Evolutionary conservation across 1,140 invertebrate species (phyloP).

Genomic region (Cecropterus lyciades): DNA sequence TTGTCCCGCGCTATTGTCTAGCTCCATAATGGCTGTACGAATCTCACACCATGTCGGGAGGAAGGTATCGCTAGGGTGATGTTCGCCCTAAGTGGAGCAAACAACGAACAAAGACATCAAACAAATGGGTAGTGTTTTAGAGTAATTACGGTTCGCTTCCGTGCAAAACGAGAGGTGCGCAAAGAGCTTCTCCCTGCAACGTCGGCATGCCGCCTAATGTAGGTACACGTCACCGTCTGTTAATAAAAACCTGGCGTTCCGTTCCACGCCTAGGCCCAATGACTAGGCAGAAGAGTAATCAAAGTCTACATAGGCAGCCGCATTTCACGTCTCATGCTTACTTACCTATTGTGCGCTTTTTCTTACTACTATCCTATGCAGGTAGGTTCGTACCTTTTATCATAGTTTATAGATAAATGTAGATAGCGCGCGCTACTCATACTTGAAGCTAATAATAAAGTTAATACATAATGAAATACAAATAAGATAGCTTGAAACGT

Average conservation of each 20-base stretch:
- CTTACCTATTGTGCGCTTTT: conserved; percentile 24
- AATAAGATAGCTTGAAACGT: too few species aligned
- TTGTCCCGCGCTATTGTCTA: conserved; percentile 76
- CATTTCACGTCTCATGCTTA: conserved; percentile 5
- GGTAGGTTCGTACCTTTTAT: background rate
- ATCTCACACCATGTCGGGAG: conserved; percentile 71
- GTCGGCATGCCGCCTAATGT: conserved; percentile 59
- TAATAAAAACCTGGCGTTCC: conserved; percentile 52
- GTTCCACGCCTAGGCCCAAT: conserved; percentile 44
- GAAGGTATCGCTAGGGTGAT: conserved; percentile 76
- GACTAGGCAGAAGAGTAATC: conserved; percentile 46
- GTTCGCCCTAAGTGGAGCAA: conserved; percentile 79
- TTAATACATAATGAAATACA: too few species aligned
- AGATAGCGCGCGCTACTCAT: too few species aligned
- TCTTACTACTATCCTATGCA: background rate
- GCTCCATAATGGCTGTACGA: conserved; percentile 69
- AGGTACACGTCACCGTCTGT: conserved; percentile 54
- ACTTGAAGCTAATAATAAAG: too few species aligned
- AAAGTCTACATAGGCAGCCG: conserved; percentile 17
- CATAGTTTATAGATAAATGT: too few species aligned
- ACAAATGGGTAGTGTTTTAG: conserved; percentile 84
- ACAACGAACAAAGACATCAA: conserved; percentile 84
- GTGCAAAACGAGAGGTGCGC: conserved; percentile 77
- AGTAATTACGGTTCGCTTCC: conserved; percentile 82
- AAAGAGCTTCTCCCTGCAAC: conserved; percentile 53